phyloP scores from a whole-genome alignment of 2,888 invertebrate genomes.

The Zygaena filipendulae region DNA sequence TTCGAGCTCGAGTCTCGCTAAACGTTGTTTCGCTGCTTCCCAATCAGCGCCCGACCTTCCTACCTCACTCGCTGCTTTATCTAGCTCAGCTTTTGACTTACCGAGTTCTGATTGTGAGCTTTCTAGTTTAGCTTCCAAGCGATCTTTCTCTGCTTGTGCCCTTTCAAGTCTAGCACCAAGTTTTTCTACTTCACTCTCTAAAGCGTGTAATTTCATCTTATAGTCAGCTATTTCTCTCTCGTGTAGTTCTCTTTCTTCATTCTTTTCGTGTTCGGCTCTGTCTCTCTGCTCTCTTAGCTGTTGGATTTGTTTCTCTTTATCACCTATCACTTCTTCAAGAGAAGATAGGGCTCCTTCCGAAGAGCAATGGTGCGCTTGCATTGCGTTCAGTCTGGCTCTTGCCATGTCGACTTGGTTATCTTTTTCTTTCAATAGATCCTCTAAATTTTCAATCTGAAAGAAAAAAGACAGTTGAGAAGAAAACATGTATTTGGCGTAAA shows the following conservation, averaged over 20 bases:
- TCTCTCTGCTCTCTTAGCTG: constrained; percentile 95
- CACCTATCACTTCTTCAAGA: constrained; percentile 94
- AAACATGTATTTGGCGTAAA: constrained; percentile 2
- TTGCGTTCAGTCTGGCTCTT: constrained; percentile 86
- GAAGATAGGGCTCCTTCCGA: constrained; percentile 93
- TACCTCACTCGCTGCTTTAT: constrained; percentile 90
- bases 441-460: constrained; percentile 94
- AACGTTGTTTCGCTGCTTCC: constrained; percentile 85
- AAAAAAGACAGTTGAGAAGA: neutral
- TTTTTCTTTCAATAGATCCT: constrained; percentile 96
- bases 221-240: constrained; percentile 95
- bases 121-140: constrained; percentile 90
- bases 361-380: constrained; percentile 95
- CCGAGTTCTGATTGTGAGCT: constrained; percentile 93
- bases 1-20: constrained; percentile 88
- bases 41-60: constrained; percentile 91
- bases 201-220: constrained; percentile 91
- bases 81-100: constrained; percentile 93
- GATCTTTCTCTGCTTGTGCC: constrained; percentile 90
- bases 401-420: constrained; percentile 98
- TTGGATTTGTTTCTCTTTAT: constrained; percentile 97
- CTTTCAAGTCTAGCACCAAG: constrained; percentile 87
- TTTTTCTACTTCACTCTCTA: constrained; percentile 93
- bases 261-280: constrained; percentile 94
- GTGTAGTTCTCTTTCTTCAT: constrained; percentile 94